Evolutionary conservation across 1,140 invertebrate genomes (phyloP).

Genomic region (Trypoxylus dichotomus): DNA sequence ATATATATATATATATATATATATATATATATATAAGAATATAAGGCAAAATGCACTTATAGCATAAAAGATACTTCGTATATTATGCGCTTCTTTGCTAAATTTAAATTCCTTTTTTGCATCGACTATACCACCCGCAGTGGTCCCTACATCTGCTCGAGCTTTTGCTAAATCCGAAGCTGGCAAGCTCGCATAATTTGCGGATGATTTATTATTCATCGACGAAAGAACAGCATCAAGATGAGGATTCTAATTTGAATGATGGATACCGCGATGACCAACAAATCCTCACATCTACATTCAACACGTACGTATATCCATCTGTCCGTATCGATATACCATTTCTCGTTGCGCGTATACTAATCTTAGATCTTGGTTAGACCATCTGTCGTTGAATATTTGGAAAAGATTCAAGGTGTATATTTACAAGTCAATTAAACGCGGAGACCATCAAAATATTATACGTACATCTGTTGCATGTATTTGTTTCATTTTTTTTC

Average conservation of each 20-base stretch:
- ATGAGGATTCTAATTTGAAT: neutral
- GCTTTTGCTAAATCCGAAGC: too few species aligned
- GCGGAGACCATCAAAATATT: neutral
- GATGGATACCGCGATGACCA: neutral
- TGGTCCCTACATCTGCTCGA: too few species aligned
- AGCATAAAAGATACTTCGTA: too few species aligned
- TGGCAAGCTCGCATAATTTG: neutral
- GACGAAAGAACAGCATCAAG: neutral
- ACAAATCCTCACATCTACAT: neutral
- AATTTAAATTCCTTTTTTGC: too few species aligned
- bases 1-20: too few species aligned
- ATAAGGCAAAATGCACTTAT: too few species aligned
- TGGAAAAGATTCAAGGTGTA: conserved; percentile 6
- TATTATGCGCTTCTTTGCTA: too few species aligned
- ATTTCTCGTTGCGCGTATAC: neutral
- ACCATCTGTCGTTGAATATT: neutral
- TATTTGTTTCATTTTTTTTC: neutral
- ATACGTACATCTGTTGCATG: neutral
- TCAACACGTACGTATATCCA: neutral
- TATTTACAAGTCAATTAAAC: conserved; percentile 7
- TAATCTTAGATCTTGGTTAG: neutral
- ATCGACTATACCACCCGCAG: neutral
- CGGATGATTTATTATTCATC: neutral
- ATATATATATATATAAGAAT: too few species aligned
- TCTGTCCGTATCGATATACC: neutral